Evolutionary conservation across 2,797 vertebrate species (phyloP).

Genomic region (Sebastes paucispinis): DNA sequence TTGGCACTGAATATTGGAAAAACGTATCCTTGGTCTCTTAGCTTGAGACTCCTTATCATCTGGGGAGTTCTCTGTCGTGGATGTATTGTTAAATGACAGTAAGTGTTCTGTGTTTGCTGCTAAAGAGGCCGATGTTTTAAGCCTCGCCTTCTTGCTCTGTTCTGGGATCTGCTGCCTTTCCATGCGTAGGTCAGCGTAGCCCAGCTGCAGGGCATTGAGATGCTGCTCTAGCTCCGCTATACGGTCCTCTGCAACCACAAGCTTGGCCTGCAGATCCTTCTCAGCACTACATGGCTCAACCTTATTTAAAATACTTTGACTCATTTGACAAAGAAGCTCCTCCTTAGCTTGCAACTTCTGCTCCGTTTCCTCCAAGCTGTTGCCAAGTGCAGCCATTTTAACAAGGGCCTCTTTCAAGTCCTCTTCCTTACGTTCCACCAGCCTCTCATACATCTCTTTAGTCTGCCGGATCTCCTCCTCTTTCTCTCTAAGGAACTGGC

Average conservation of each 20-base stretch:
- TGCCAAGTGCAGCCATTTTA: slow-evolving; percentile 90
- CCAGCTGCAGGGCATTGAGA: slow-evolving; percentile 79
- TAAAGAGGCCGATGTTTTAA: slow-evolving; percentile 47
- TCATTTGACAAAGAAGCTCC: slow-evolving; percentile 85
- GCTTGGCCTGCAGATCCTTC: slow-evolving; percentile 78
- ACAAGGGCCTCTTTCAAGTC: slow-evolving; percentile 91
- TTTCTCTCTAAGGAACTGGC: slow-evolving; percentile 87
- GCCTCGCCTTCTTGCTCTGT: slow-evolving; percentile 58
- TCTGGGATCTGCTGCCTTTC: slow-evolving; percentile 73
- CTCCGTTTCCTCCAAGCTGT: slow-evolving; percentile 91
- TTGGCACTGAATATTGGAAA: slow-evolving; percentile 95
- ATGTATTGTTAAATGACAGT: slow-evolving; percentile 60
- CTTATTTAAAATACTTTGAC: slow-evolving; percentile 62
- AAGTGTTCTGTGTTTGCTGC: slow-evolving; percentile 36
- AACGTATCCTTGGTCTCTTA: slow-evolving; percentile 92
- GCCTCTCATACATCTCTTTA: slow-evolving; percentile 88
- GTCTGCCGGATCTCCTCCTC: slow-evolving; percentile 90
- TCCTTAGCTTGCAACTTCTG: slow-evolving; percentile 88
- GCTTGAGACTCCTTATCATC: slow-evolving; percentile 81
- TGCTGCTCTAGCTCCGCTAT: slow-evolving; percentile 81
- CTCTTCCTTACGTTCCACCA: slow-evolving; percentile 88
- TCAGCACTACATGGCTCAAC: slow-evolving; percentile 77
- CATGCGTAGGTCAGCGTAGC: slow-evolving; percentile 79
- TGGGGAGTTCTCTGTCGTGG: slow-evolving; percentile 68
- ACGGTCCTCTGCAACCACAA: slow-evolving; percentile 81